Percentiles rank a stretch among this genome's conserved stretches.
phyloP scores from a whole-genome alignment of 35 echinoderm and acorn worm species.

The Ophioderma brevispina region DNA sequence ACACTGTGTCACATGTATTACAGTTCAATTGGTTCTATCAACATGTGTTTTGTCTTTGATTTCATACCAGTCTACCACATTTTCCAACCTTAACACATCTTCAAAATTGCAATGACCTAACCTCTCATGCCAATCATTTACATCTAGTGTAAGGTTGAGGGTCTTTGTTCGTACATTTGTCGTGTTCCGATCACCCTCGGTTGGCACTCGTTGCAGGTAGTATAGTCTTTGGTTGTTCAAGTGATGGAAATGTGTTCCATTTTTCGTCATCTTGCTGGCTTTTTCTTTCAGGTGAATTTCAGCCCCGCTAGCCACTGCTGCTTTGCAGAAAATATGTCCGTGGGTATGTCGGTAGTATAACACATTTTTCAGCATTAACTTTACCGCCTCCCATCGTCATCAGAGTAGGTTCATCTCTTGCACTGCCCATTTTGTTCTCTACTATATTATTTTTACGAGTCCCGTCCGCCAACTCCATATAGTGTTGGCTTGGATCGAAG shows the following conservation, averaged over 20 bases:
- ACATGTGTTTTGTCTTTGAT: background rate
- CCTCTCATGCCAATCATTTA: background rate
- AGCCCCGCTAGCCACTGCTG: too few species aligned
- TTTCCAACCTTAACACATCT: background rate
- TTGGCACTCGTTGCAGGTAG: background rate
- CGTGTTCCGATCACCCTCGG: too few species aligned
- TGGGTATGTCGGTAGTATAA: too few species aligned
- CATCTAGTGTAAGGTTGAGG: background rate
- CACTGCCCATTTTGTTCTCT: too few species aligned
- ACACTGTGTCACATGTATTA: conserved; percentile 30
- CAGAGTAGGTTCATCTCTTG: too few species aligned
- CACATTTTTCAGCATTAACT: too few species aligned
- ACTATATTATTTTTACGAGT: too few species aligned
- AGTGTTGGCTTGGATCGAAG: too few species aligned
- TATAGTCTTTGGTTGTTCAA: background rate
- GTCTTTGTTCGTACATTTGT: background rate
- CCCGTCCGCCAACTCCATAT: too few species aligned
- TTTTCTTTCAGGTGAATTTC: too few species aligned
- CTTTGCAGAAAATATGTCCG: too few species aligned
- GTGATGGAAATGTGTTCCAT: background rate
- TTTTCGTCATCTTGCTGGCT: background rate
- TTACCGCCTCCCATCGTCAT: too few species aligned
- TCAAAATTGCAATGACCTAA: background rate
- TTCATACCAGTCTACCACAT: background rate
- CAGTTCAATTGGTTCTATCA: conserved; percentile 30